Base-by-base conservation (phyloP, 2,888 invertebrate species). In the Sphaerophoria taeniata region DNA sequence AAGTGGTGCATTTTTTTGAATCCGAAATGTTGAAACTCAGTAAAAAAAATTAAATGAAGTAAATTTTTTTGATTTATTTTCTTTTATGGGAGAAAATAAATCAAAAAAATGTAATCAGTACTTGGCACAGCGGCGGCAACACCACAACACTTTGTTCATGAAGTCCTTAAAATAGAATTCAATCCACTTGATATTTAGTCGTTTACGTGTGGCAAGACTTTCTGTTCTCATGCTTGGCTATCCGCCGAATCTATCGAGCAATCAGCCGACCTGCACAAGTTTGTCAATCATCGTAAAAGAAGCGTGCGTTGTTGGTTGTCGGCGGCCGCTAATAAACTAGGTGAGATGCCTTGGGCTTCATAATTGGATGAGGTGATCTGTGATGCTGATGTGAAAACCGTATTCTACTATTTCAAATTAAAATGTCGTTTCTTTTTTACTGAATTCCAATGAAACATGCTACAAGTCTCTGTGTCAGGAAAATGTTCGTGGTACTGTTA, bases 401-500 rank as follows among this genome's bases (percentile, higher is more conserved):
- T 63, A 71, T 58, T 69, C 39, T 51, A 69, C 77, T 71, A 85
- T 76, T 81, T 74, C 36, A 24, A 71, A 58, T 77, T 74, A n/a
- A 55, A 74, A 56, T 67, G 45, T 45, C 39, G 24, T 2, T 24
- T 31, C 39, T 49, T 51, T 49, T 60, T 60, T 61, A 9, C 39
- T 45, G 33, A 47, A 24, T 60, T 65, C 45, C n/a, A 39, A 31
- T 36, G 53, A 55, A 45, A 60, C 47, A 63, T 43, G 58, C 80
- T 80, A 90, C 90, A 89, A 79, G 88, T 79, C 79, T 87, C 75
- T 73, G 63, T 75, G 87, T 60, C 72, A 81, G 24, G 47, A 74
- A 65, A 31, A 63, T 75, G 73, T 75, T 81, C 43, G 53, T 81
- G 84, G 75, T 78, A 77, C 85, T 87, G 74, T 87, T 87, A 87